Evolutionary conservation across 2,797 vertebrate genomes (phyloP).

Genomic region (Tokudaia muenninki): DNA sequence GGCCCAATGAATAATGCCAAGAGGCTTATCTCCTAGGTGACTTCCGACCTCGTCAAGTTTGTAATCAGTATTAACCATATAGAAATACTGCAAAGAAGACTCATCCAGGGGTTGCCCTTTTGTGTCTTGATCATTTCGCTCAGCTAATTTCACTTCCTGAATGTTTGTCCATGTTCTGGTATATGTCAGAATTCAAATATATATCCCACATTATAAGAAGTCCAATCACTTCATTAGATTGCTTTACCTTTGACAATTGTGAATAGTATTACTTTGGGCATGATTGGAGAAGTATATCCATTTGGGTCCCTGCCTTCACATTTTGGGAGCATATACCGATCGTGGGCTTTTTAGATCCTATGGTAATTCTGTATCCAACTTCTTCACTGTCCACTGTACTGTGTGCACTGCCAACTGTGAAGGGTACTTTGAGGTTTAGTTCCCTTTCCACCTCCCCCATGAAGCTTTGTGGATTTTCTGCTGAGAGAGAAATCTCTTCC

Average conservation of each 20-base stretch:
- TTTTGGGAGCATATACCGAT: neutral
- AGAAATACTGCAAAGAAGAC: neutral
- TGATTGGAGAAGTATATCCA: neutral
- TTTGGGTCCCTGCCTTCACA: neutral
- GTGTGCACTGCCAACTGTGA: neutral
- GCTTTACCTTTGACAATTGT: neutral
- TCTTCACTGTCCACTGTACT: neutral
- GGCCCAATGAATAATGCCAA: neutral
- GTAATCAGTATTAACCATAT: neutral
- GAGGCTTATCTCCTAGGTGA: too few relatives aligned
- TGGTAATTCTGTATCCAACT: neutral
- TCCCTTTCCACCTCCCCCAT: neutral
- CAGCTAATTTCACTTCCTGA: slow-evolving; percentile 16
- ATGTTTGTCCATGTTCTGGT: neutral
- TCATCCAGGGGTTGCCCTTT: neutral
- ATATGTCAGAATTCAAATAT: neutral
- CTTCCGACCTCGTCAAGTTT: neutral
- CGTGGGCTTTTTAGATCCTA: neutral
- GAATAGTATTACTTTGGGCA: neutral
- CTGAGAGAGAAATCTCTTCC: neutral
- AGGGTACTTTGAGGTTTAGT: neutral
- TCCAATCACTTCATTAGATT: neutral
- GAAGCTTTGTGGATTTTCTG: neutral
- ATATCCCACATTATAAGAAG: neutral
- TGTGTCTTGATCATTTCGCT: neutral